These are phyloP conservation scores for Lagorchestes hirsutus DNA, from an alignment of 2,797 vertebrate species.

Conservation along the genomic window DNA sequence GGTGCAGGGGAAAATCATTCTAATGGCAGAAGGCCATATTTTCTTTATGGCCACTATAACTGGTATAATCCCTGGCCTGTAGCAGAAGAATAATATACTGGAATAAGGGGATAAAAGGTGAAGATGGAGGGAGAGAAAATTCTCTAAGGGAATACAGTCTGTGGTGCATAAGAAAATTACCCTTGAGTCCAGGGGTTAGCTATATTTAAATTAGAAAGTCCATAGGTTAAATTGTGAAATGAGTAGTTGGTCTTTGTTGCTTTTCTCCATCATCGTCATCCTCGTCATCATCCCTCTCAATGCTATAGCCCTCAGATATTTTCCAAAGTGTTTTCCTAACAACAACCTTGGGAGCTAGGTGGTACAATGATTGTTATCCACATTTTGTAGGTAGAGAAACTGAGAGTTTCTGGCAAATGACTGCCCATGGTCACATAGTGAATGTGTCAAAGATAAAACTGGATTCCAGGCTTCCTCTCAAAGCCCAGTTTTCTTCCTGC, in stretches of 20 bases:
- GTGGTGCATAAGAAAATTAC: background rate
- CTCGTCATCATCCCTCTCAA: background rate
- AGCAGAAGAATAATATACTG: background rate
- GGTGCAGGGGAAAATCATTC: slow-evolving; percentile 11
- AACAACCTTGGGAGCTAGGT: background rate
- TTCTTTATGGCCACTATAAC: slow-evolving; percentile 28
- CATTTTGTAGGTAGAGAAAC: background rate
- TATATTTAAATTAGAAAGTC: background rate
- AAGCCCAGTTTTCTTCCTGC: background rate
- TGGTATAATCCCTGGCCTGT: background rate
- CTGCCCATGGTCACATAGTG: background rate
- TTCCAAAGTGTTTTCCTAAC: background rate
- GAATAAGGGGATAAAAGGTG: background rate
- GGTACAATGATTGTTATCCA: background rate
- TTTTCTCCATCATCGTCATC: background rate
- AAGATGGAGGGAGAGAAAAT: background rate
- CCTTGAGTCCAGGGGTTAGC: background rate
- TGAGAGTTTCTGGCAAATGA: background rate
- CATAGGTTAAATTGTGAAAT: background rate
- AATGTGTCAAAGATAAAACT: background rate
- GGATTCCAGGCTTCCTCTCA: background rate
- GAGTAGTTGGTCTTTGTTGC: background rate
- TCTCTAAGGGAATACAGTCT: background rate
- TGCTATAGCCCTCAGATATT: background rate
- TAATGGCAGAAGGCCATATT: slow-evolving; percentile 40